Percentiles rank a stretch among this genome's conserved stretches.
Evolutionary conservation across 2,113 vertebrate genomes (phyloP).

Genomic region (Coptodon rendalli): DNA sequence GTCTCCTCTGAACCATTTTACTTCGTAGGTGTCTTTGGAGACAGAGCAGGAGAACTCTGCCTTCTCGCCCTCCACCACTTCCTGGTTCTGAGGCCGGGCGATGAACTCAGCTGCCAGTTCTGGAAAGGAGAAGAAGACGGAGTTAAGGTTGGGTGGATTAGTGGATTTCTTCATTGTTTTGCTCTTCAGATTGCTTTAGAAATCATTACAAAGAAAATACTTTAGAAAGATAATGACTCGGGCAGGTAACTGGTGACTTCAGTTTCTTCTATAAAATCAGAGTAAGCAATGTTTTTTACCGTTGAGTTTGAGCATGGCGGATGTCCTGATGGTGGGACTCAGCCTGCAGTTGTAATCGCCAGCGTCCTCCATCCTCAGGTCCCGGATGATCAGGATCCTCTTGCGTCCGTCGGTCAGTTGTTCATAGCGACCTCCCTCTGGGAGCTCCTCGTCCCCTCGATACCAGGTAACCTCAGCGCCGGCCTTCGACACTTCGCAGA

Average conservation of each 20-base stretch:
- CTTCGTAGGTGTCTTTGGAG: conserved; percentile 87
- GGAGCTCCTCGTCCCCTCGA: conserved; percentile 87
- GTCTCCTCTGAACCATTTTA: conserved; percentile 85
- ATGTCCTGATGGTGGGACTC: conserved; percentile 75
- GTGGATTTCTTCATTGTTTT: neutral
- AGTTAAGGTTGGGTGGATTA: neutral
- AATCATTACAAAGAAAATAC: neutral
- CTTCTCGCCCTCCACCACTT: conserved; percentile 93
- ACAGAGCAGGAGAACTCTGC: conserved; percentile 92
- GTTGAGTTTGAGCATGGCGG: conserved; percentile 82
- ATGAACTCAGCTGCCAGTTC: conserved; percentile 98
- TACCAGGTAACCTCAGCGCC: conserved; percentile 88
- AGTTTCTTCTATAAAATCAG: neutral
- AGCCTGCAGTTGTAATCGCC: conserved; percentile 87
- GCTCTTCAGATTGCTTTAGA: neutral
- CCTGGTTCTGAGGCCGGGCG: conserved; percentile 86
- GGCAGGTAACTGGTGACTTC: neutral
- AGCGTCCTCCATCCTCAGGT: conserved; percentile 82
- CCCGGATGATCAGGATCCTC: conserved; percentile 86
- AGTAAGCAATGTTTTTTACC: conserved; percentile 56
- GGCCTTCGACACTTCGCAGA: conserved; percentile 94
- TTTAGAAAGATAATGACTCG: neutral
- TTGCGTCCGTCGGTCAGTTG: conserved; percentile 84
- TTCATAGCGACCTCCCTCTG: conserved; percentile 90
- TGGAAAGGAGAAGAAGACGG: conserved; percentile 44